Percentiles rank a stretch among this genome's conserved stretches.
Conservation (phyloP, 2,113 vertebrate genomes). For the Connochaetes taurinus region DNA sequence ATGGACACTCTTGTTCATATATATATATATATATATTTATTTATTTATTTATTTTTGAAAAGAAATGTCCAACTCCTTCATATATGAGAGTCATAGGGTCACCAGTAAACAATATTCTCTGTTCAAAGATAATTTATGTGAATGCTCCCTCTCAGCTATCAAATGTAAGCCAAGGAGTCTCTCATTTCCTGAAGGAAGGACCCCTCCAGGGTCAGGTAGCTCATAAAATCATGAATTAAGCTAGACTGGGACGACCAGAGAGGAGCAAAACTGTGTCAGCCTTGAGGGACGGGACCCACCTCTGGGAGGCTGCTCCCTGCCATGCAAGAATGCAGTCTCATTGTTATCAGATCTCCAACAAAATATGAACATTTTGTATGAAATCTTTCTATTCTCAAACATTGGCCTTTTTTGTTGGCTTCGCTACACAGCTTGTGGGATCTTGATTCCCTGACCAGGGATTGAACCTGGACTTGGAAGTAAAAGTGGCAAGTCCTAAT, state of each 20-base stretch:
- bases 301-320: background rate
- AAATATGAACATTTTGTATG: background rate
- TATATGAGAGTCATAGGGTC: background rate
- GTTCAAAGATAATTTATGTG: constrained; percentile 5
- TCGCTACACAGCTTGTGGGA: background rate
- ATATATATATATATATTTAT: background rate
- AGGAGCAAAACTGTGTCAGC: too few species aligned
- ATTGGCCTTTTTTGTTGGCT: background rate
- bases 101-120: constrained; percentile 34
- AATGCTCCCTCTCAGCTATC: background rate
- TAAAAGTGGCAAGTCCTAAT: background rate
- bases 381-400: background rate
- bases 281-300: background rate
- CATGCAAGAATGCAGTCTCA: background rate
- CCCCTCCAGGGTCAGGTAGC: background rate
- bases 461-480: background rate
- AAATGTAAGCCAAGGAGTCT: background rate
- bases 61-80: background rate
- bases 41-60: background rate
- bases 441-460: background rate
- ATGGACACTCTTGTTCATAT: background rate
- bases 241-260: background rate
- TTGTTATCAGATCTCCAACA: background rate
- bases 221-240: background rate
- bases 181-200: background rate